Conservation (phyloP, 2,113 vertebrate genomes). For the Burhinus oedicnemus region DNA sequence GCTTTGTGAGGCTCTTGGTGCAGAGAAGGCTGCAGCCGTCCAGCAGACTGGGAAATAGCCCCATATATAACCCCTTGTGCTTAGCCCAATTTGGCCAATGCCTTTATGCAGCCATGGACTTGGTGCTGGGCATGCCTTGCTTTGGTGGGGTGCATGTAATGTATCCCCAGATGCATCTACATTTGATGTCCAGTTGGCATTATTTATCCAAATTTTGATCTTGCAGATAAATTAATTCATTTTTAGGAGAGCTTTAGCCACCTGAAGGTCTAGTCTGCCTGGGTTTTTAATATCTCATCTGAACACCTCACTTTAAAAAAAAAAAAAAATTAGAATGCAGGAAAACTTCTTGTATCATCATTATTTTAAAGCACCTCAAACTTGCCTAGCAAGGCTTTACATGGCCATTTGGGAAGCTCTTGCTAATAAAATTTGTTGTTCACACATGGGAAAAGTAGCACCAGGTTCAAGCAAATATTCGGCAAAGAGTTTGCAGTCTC, state of each 20-base stretch:
- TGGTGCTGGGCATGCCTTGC: background rate
- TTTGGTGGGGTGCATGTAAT: rapidly evolving
- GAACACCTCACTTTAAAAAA: background rate
- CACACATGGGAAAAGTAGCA: background rate
- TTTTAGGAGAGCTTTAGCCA: background rate
- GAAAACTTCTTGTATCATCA: background rate
- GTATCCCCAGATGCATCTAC: rapidly evolving
- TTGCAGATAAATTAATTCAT: background rate
- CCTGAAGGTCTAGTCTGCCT: background rate
- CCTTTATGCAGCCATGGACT: rapidly evolving
- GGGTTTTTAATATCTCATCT: background rate
- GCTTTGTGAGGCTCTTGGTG: background rate
- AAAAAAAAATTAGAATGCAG: background rate
- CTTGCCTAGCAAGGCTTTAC: background rate
- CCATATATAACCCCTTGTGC: rapidly evolving
- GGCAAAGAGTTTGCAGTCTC: background rate
- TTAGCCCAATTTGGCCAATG: background rate
- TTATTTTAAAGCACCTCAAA: background rate
- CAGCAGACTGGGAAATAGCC: background rate
- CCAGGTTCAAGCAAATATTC: background rate
- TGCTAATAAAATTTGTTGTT: background rate
- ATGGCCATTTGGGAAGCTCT: rapidly evolving
- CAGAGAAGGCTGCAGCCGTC: background rate
- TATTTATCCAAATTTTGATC: background rate
- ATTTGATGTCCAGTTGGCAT: background rate